Percentiles rank a stretch among this genome's conserved stretches.
Conservation (phyloP, 2,888 invertebrate species). For the Acrocera orbiculus region DNA sequence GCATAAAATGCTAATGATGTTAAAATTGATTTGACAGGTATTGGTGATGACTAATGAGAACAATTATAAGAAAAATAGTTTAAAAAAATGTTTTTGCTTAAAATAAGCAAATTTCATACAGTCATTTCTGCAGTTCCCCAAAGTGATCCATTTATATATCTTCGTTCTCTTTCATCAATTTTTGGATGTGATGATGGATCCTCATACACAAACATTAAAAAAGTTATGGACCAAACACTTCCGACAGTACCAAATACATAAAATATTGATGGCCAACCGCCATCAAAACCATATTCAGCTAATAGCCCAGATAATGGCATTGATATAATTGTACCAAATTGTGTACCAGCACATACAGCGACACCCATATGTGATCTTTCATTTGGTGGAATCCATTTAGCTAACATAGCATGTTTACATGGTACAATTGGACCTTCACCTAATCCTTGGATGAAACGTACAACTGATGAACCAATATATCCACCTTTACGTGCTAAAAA, state of each 20-base stretch:
- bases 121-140: constrained; percentile 59
- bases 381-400: constrained; percentile 83
- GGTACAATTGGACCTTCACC: constrained; percentile 61
- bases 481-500: constrained; percentile 57
- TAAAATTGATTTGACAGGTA: constrained; percentile 63
- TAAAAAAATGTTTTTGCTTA: constrained; percentile 1
- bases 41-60: constrained; percentile 47
- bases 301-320: constrained; percentile 76
- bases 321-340: constrained; percentile 79
- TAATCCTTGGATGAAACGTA: constrained; percentile 76
- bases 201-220: constrained; percentile 49
- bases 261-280: constrained; percentile 79
- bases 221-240: constrained; percentile 64
- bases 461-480: constrained; percentile 48
- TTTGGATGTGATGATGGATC: constrained; percentile 57
- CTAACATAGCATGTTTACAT: constrained; percentile 79
- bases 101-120: constrained; percentile 35
- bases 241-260: constrained; percentile 73
- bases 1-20: constrained; percentile 77
- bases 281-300: constrained; percentile 56
- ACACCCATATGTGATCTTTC: constrained; percentile 83
- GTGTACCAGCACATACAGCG: constrained; percentile 70
- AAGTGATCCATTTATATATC: constrained; percentile 60
- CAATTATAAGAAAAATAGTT: neutral
- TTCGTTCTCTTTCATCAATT: constrained; percentile 59